phyloP scores from a whole-genome alignment of 2,113 vertebrate genomes.

The Eulemur rufifrons region DNA sequence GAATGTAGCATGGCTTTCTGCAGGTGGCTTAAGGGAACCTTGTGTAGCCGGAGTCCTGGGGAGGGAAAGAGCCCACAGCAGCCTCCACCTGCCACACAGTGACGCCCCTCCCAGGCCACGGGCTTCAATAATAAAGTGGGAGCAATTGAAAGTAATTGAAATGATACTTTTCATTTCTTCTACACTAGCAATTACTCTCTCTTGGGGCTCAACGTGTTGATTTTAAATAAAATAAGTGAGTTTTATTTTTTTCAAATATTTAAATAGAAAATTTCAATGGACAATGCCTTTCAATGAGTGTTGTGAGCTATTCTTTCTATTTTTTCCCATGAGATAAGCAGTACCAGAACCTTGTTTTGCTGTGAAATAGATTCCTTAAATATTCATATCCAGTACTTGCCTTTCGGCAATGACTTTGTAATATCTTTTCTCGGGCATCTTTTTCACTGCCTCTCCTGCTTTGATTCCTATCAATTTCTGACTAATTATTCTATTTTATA shows the following conservation, averaged over 20 bases:
- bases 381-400: neutral
- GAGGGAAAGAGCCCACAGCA: rapidly evolving
- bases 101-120: rapidly evolving
- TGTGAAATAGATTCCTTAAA: neutral
- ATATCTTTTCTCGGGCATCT: neutral
- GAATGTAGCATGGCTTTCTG: neutral
- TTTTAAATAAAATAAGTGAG: neutral
- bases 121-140: neutral
- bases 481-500: conserved; percentile 50
- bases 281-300: neutral
- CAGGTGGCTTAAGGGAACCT: neutral
- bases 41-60: too few species aligned
- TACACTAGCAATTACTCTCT: neutral
- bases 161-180: neutral
- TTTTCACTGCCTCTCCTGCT: neutral
- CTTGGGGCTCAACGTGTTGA: neutral
- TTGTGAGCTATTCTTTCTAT: neutral
- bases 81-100: rapidly evolving
- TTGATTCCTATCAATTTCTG: conserved; percentile 26
- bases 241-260: neutral
- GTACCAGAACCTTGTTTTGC: neutral
- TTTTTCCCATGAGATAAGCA: neutral
- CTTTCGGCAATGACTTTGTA: neutral
- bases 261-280: neutral
- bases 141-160: neutral